Evolutionary conservation across 1,140 invertebrate genomes (phyloP).

Genomic region (fruit fly (Drosophila melanogaster)): DNA sequence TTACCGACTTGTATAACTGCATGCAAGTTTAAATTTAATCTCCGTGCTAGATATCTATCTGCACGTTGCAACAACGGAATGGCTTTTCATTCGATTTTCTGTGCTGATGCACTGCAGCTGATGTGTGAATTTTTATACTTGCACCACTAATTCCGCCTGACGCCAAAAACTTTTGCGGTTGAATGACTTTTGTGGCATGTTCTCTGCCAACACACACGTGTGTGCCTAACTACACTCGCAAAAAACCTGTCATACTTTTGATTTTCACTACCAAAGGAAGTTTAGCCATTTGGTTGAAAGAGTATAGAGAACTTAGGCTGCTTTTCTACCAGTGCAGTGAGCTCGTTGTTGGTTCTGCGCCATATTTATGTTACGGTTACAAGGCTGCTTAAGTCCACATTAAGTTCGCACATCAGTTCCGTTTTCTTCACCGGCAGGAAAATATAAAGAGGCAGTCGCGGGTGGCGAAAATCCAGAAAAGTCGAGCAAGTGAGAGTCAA

Average conservation of each 20-base stretch:
- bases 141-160: conserved; percentile 57
- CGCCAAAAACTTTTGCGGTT: conserved; percentile 69
- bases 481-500: conserved; percentile 17
- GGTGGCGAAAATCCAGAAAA: conserved; percentile 1
- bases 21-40: conserved; percentile 6
- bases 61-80: neutral
- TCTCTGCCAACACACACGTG: conserved; percentile 10
- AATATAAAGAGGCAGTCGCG: neutral
- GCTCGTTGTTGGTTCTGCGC: conserved; percentile 52
- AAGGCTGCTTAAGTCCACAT: conserved; percentile 59
- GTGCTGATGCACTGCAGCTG: conserved; percentile 29
- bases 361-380: conserved; percentile 77
- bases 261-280: neutral
- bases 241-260: neutral
- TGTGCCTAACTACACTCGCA: conserved; percentile 6
- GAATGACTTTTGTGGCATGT: conserved; percentile 71
- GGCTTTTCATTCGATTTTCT: conserved; percentile 8
- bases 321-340: conserved; percentile 14
- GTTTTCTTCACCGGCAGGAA: conserved; percentile 22
- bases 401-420: conserved; percentile 39
- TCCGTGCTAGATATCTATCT: conserved; percentile 4
- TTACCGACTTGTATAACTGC: neutral
- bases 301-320: too few relatives aligned
- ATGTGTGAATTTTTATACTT: conserved; percentile 45
- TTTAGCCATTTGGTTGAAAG: too few relatives aligned